Base-by-base conservation (phyloP, 2,888 invertebrate genomes). In the Orchesellides sinensis region DNA sequence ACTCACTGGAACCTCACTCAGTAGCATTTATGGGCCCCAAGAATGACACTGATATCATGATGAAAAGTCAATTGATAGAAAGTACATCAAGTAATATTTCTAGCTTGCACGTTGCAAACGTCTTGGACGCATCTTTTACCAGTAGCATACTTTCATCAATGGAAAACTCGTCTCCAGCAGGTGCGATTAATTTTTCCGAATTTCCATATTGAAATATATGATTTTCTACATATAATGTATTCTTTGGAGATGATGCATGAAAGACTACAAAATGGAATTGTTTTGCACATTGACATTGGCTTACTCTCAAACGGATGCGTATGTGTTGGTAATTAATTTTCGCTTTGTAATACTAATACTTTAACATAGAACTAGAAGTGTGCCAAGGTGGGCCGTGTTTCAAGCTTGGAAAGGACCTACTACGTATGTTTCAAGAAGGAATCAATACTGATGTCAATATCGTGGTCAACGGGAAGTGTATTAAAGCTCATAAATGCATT, bases 401-500 rank as follows among this genome's bases (percentile, higher is more conserved):
- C 10, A 92, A 95, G 54, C 91, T 97, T 10, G 97, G 97, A 0
- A 95, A 96, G 89, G 97, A 97, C 90, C 91, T 98, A 72, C 91
- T 97, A 29, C 92, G 96, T 85, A 97, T 98, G 97, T 97, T 97
- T 90, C 90, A 96, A 83, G 96, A 96, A 89, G 96, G 96, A 91
- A 95, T 96, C 74, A 96, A 96, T 86, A 94, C 97, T 0, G 97
- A 97, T 89, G 96, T 96, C 56, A 93, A 94, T 4, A 94, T 96
- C 10, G 95, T 96, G 89, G 96, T 96, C 12, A 94, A 94, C 52
- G 96, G 96, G 0, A 92, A 94, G 66, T 93, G 95, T 68, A 94
- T 98, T 66, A 94, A 94, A 89, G 97, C 97, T 0, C 97, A 97
- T 90, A 96, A 96, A 90, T 97, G 97, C 90, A 96, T 98, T 89